Evolutionary conservation across 2,888 invertebrate species (phyloP).

Genomic region (Diachrysia chrysitis): DNA sequence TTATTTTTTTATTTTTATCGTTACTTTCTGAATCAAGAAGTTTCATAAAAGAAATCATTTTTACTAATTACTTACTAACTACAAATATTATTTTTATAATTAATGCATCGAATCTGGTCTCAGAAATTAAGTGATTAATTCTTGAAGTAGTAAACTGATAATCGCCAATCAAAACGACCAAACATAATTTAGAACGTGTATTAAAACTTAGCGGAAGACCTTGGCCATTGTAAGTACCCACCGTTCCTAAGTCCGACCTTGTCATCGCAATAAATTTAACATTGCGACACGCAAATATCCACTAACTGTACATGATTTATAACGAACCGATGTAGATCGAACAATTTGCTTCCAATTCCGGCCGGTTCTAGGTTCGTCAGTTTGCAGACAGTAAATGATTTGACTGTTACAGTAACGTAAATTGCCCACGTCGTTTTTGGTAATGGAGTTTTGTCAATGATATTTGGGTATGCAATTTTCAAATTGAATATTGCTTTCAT

Average conservation of each 20-base stretch:
- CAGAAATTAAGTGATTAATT: not conserved
- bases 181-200: constrained; percentile 34
- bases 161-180: constrained; percentile 22
- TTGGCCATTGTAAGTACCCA: constrained; percentile 43
- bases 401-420: constrained; percentile 55
- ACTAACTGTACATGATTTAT: constrained; percentile 82
- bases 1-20: not conserved
- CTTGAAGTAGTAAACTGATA: not conserved
- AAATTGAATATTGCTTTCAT: constrained; percentile 54
- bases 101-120: not conserved
- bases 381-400: constrained; percentile 65
- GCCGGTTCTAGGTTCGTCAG: constrained; percentile 54
- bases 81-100: not conserved
- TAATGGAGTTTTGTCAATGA: constrained; percentile 70
- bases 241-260: constrained; percentile 74
- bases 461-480: constrained; percentile 35
- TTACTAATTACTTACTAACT: not conserved
- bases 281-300: constrained; percentile 84
- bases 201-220: constrained; percentile 53
- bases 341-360: constrained; percentile 68
- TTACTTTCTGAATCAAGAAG: too few relatives aligned
- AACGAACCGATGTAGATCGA: constrained; percentile 60
- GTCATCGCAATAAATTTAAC: constrained; percentile 78
- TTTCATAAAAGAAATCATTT: too few relatives aligned
- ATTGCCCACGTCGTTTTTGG: constrained; percentile 74